These are phyloP conservation scores for Hydrophis major DNA, from an alignment of 2,797 vertebrate species.

Conservation along the genomic window DNA sequence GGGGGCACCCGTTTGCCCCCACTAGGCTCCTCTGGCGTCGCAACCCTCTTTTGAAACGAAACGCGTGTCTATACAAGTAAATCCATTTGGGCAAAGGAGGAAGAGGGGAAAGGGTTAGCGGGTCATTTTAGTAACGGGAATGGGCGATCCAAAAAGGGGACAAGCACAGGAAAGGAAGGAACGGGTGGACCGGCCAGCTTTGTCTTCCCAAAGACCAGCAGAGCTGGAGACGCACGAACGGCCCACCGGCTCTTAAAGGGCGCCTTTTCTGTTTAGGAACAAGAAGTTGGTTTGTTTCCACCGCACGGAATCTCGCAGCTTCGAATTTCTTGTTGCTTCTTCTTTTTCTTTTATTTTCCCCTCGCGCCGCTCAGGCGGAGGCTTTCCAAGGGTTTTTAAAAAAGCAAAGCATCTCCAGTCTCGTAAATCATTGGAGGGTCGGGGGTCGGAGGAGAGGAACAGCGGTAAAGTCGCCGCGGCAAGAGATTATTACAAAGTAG, in stretches of 20 bases:
- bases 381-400: not conserved
- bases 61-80: not conserved
- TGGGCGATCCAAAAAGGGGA: not conserved
- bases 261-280: no score
- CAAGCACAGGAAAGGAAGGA: not conserved
- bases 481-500: slow-evolving; percentile 35
- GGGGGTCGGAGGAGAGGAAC: not conserved
- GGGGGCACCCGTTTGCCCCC: not conserved
- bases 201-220: no score
- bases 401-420: not conserved
- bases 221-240: not conserved
- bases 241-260: no score
- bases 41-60: not conserved
- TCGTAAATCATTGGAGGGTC: not conserved
- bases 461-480: not conserved
- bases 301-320: not conserved
- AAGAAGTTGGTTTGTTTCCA: not conserved
- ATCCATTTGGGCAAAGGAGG: not conserved
- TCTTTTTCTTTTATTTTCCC: not conserved
- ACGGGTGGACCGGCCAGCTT: not conserved
- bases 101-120: no score
- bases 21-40: not conserved
- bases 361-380: not conserved
- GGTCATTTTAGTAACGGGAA: not conserved
- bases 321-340: not conserved